Base-by-base conservation (phyloP, 1,140 invertebrate genomes). In the Epicauta chinensis region DNA sequence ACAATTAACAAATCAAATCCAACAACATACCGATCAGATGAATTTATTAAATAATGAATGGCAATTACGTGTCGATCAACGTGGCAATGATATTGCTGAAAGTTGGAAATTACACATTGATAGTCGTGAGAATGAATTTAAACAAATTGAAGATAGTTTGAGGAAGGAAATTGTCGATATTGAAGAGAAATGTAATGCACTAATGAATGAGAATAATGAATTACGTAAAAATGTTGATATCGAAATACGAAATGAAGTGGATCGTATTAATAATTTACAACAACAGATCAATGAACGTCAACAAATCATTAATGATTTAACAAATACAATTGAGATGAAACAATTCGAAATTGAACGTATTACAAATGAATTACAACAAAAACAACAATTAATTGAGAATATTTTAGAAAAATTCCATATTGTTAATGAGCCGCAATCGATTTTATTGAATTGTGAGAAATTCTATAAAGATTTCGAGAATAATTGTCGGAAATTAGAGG, bases 81-180 rank as follows among this genome's bases (percentile, higher is more conserved):
- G 78, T 40, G 80, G 80, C 41, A 73, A 72, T 64, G 78, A 81
- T 71, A 76, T 82, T 47, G 80, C 80, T 13, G 77, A 78, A 66
- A 73, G 79, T 55, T 83, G 80, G 81, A 81, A 82, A 65, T 71
- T 79, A 50, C 80, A 83, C 66, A 69, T 82, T 46, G 70, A 75
- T 3, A 72, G 75, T 53, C 71, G 77, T 14, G 80, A 83, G 71
- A 70, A 64, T 11, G 80, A 79, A 54, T 82, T 80, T 61, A 64
- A 71, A 53, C 66, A 71, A 53, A 62, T 71, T 3, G 77, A 81
- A 68, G 55, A 70, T 37, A 69, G 74, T 37, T 64, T 81, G 9
- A 60, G 71, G 52, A 63, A 62, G 16, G 71, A 79, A 63, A 54
- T 70, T 5, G 38, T 47, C 30, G 64, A 66, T 57, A 73, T 61